These are phyloP conservation scores for Nasua narica DNA, from an alignment of 2,797 vertebrate genomes.

Conservation along the genomic window DNA sequence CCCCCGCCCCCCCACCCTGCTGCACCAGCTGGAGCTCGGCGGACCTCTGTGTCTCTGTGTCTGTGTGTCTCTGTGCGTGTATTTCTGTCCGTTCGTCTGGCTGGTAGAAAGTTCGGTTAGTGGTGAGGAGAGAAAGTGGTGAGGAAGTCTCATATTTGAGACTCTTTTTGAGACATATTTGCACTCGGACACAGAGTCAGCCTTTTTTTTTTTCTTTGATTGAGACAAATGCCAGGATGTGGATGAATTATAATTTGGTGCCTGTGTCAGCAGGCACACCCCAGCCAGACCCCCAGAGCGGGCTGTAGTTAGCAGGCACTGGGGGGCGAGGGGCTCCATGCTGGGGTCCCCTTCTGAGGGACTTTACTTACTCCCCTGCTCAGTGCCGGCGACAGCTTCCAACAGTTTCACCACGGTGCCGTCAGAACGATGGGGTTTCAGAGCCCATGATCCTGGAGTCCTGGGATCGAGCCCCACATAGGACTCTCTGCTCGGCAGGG, in stretches of 20 bases:
- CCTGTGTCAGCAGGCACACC: not conserved
- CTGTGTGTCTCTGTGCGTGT: not conserved
- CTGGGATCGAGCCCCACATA: no score
- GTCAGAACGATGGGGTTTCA: not conserved
- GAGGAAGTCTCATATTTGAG: not conserved
- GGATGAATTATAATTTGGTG: not conserved
- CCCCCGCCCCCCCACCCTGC: accelerated
- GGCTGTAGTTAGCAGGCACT: not conserved
- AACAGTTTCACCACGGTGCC: accelerated
- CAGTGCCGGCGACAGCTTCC: accelerated
- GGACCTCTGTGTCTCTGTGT: no score
- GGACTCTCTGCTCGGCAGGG: no score
- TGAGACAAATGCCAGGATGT: not conserved
- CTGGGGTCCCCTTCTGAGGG: not conserved
- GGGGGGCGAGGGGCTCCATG: accelerated
- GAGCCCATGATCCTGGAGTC: no score
- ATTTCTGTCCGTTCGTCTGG: not conserved
- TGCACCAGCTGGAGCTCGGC: accelerated
- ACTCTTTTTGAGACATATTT: no score
- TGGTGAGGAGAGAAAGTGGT: not conserved
- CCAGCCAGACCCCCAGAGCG: not conserved
- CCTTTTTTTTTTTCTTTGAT: not conserved
- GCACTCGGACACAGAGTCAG: not conserved
- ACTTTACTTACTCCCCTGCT: accelerated
- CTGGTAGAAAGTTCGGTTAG: not conserved